Evolutionary conservation across 2,888 invertebrate genomes (phyloP), one percentile per base, ranked within the genome.

Genomic region (Cantharis lateralis): DNA sequence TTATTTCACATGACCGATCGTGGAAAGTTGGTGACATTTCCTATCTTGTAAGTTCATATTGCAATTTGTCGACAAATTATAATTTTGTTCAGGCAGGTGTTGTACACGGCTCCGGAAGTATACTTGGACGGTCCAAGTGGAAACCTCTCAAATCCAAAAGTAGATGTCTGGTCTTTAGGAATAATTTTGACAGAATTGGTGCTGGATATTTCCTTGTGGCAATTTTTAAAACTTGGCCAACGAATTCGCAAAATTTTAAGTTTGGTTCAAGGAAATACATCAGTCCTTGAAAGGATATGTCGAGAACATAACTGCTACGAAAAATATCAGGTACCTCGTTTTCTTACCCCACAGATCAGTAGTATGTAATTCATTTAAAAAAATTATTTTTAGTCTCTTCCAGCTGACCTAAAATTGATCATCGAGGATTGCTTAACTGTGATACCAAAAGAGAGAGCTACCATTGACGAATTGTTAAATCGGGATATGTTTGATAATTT

Each of bases 101-200:
- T 93, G 81, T 96, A 96, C 84, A 91, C 94, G 79, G 93, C 96
- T 18, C 96, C 96, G 0, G 96, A 97, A 89, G 92, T 95, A 61
- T 92, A 95, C 82, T 85, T 95, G 3, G 91, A 91, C 71, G 92
- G 92, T 24, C 91, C 92, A 71, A 84, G 85, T 32, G 83, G 83
- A 26, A 77, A 82, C 26, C 81, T 85, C 73, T 89, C 89, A 77
- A 94, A 95, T 70, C 91, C 93, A 0, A 95, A 96, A 87, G 93
- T 94, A 15, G 99, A 99, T 88, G 91, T 97, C 26, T 99, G 99
- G 99, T 94, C 97, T 1, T 89, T 97, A 77, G 99, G 98, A n/a
- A 93, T 99, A 76, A 93, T 98, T 77, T 87, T 98, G 32, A 89
- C 95, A 0, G 98, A 98, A 88, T 87, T 96, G 4, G 89, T 94